Evolutionary conservation across 2,113 vertebrate genomes (phyloP).

Genomic region (Harpagus bidentatus): DNA sequence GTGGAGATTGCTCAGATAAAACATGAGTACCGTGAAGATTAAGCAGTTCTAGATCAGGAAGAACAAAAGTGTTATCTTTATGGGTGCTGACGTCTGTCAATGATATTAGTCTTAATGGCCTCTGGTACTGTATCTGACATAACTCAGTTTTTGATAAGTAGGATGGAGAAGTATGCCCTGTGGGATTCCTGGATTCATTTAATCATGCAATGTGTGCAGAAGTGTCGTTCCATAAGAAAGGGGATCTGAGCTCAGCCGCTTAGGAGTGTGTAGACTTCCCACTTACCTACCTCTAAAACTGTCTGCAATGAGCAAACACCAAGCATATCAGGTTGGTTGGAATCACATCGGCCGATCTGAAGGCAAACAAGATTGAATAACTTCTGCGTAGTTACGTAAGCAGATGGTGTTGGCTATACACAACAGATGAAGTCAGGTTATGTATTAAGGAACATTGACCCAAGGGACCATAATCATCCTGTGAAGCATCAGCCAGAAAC

Average conservation of each 20-base stretch:
- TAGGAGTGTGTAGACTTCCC: neutral
- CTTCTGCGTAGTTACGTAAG: neutral
- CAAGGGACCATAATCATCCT: slow-evolving; percentile 28
- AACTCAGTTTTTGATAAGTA: neutral
- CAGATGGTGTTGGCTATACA: neutral
- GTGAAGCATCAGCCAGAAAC: slow-evolving; percentile 8
- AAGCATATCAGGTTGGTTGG: neutral
- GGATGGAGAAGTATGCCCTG: neutral
- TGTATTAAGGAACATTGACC: neutral
- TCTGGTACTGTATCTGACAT: neutral
- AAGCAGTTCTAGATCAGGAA: neutral
- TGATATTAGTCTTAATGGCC: neutral
- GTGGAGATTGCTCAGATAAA: neutral
- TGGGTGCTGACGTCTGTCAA: neutral
- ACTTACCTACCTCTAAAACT: neutral
- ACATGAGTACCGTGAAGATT: neutral
- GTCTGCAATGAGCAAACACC: neutral
- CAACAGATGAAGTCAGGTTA: slow-evolving; percentile 30
- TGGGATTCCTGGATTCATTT: neutral
- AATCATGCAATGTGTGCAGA: accelerated
- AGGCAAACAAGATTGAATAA: neutral
- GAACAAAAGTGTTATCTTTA: neutral
- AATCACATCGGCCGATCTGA: neutral
- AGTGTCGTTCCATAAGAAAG: neutral
- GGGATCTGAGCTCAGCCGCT: neutral